Evolutionary conservation across 2,888 invertebrate species (phyloP).

Genomic region (Dorcus hopei): DNA sequence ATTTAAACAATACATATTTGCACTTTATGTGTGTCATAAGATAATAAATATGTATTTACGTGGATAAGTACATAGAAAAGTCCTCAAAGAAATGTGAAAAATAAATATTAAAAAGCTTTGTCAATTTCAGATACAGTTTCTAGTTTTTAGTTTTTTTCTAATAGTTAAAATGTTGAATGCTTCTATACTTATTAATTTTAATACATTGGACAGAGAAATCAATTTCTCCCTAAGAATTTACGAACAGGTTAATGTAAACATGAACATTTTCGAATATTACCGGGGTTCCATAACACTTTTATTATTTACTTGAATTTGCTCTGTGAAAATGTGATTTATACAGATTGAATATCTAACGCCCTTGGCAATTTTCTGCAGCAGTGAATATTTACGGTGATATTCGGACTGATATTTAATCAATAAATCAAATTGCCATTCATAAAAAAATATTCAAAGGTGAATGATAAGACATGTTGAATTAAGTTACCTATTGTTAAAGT

Average conservation of each 20-base stretch:
- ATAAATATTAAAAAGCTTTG: no score
- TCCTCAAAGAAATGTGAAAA: not conserved
- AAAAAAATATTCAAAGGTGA: slow-evolving; percentile 47
- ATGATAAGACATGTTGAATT: slow-evolving; percentile 48
- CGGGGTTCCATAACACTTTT: slow-evolving; percentile 21
- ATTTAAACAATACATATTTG: no score
- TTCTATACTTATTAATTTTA: no score
- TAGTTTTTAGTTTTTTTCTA: no score
- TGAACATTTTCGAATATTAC: slow-evolving; percentile 22
- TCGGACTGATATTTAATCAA: slow-evolving; percentile 25
- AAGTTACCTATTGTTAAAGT: slow-evolving; percentile 52
- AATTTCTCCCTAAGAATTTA: not conserved
- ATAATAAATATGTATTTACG: slow-evolving; percentile 6
- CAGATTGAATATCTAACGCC: no score
- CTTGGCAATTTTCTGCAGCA: no score
- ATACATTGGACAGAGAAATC: no score
- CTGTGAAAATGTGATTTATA: not conserved
- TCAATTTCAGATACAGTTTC: no score
- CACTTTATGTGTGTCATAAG: no score
- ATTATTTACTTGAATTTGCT: slow-evolving; percentile 11
- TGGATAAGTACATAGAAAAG: slow-evolving; percentile 19
- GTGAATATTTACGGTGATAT: not conserved
- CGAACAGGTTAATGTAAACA: slow-evolving; percentile 22
- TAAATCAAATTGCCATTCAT: slow-evolving; percentile 40
- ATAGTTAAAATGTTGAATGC: no score